Base-by-base conservation (phyloP, 2,797 vertebrate genomes). In the Arrhamphus sclerolepis region DNA sequence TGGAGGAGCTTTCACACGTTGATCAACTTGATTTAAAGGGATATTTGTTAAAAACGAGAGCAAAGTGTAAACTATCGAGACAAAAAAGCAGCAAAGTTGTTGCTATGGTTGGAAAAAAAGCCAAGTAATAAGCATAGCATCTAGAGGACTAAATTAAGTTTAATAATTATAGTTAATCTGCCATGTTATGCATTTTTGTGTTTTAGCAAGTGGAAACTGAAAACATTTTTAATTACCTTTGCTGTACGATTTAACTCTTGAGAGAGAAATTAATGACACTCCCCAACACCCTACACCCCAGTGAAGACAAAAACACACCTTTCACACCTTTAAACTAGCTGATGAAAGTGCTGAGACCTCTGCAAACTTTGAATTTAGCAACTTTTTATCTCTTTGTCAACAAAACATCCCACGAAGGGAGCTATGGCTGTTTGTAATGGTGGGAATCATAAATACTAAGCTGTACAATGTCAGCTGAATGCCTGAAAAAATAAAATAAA, bases 371-470 rank as follows among this genome's bases (percentile, higher is more conserved):
- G 72, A 69, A 56, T 67, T 67, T 51, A 62, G 56, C 69, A 44
- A 24, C 48, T 60, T 63, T 46, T 85, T 73, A 81, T 80, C 82
- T 75, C 83, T 78, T 75, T 34, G 81, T 70, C 77, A 77, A 31
- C 67, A 66, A 66, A 57, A 39, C 49, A 43, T 39, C 24, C 46
- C 56, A 31, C 16, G 6, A 50, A 53, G 49, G 16, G 2, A 34
- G 53, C 22, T 4, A 0, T n/a, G 72, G 75, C 63, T 73, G 39
- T 70, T 71, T 75, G 65, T 44, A 39, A 76, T 47, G 57, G 47
- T 46, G 42, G 54, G 53, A 62, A 73, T 80, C 60, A 72, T 72
- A 80, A 79, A 78, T 64, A 73, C 76, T 59, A 76, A 79, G 70
- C 68, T 57, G 63, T 18, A 70, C 70, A 20, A 49, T 22, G 66